Base-by-base conservation (phyloP, 2,797 vertebrate species). In the Typhlichthys subterraneus region DNA sequence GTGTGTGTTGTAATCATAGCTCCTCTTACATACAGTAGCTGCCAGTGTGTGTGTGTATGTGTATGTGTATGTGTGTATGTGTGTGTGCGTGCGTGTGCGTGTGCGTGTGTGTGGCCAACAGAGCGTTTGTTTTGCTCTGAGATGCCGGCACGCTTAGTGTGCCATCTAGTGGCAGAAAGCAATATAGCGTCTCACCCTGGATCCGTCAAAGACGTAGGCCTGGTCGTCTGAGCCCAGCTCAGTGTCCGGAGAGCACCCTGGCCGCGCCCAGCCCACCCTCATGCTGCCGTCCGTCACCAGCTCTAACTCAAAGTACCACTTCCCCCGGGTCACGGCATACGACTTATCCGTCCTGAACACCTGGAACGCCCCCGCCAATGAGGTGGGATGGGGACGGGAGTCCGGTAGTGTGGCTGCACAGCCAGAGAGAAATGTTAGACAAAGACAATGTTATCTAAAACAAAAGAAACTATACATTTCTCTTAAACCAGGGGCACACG, bases 261-360 rank as follows among this genome's bases (percentile, higher is more conserved):
- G 94, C 49, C 92, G 91, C 63, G 95, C 93, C 97, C 97, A 99
- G 61, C 97, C 97, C 49, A 99, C 95, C 76, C 92, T 91, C 94
- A 97, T 95, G 75, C 93, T 94, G 65, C 96, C 97, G 0, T 92
- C 86, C 14, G 96, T 97, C 73, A 95, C 85, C 0, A 88, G 87
- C 84, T 98, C 95, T 76, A 94, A 97, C 83, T 99, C 97, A 67
- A 98, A 98, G 83, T 99, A 99, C 97, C 97, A 99, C 73, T 96
- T 96, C 53, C 96, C 97, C 3, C 76, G 46, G 76, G 91, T 94
- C 77, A 98, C 97, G 0, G 95, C 89, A 0, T 95, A 96, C 0
- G 92, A 94, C 77, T 94, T 94, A 84, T 98, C 97, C 0, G 94
- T 92, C 2, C 97, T 93, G 85, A 98, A 98, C 85, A 97, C 92